Evolutionary conservation across 2,113 vertebrate species (phyloP).

Genomic region (Macquaria ambigua): DNA sequence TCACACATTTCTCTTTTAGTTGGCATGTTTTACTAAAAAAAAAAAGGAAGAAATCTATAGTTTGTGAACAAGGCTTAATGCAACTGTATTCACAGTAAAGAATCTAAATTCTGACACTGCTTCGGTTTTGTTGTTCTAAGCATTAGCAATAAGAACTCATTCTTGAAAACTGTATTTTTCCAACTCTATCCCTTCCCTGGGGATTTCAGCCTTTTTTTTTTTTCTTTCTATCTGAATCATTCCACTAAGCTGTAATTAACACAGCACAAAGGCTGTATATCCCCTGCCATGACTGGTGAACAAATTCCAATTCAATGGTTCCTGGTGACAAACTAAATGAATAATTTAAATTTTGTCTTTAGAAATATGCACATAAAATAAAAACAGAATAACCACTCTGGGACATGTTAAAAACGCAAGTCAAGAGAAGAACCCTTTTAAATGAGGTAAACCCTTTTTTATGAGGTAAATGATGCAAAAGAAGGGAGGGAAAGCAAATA

Average conservation of each 20-base stretch:
- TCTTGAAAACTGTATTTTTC: constrained; percentile 33
- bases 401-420: constrained; percentile 5
- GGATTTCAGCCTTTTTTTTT: constrained; percentile 36
- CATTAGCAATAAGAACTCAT: background rate
- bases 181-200: background rate
- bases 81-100: background rate
- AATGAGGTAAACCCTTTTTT: constrained; percentile 18
- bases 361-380: constrained; percentile 23
- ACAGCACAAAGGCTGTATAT: constrained; percentile 51
- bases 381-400: background rate
- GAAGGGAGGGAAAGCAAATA: constrained; percentile 22
- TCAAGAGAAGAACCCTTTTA: background rate
- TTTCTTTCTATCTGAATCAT: constrained; percentile 25
- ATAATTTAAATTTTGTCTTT: constrained; percentile 37
- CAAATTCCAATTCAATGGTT: constrained; percentile 52
- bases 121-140: background rate
- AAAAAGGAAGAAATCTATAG: background rate
- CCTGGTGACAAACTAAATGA: constrained; percentile 47
- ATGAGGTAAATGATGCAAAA: background rate
- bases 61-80: background rate
- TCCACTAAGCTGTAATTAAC: constrained; percentile 60
- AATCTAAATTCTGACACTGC: background rate
- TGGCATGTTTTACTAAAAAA: background rate
- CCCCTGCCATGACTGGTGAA: constrained; percentile 31
- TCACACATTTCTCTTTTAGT: background rate